phyloP scores from a whole-genome alignment of 2,113 vertebrate species.

The Mastomys coucha region DNA sequence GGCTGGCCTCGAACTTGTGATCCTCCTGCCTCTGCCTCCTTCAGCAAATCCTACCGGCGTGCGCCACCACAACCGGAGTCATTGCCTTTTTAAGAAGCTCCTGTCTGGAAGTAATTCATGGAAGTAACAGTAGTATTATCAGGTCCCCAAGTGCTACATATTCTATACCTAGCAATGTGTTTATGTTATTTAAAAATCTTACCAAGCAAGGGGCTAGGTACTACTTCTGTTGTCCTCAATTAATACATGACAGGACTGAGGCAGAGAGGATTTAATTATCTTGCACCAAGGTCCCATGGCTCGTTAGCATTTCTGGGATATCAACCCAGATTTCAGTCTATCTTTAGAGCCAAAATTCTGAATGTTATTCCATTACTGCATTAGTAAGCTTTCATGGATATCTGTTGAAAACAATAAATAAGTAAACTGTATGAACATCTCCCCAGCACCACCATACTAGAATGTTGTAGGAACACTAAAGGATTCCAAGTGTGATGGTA shows the following conservation, averaged over 20 bases:
- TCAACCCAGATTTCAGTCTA: background rate
- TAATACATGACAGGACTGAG: constrained; percentile 24
- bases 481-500: background rate
- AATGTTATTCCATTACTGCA: background rate
- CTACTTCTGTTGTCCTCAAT: constrained; percentile 28
- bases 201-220: background rate
- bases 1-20: no score
- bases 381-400: background rate
- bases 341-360: constrained; percentile 12
- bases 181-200: constrained; percentile 59
- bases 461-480: background rate
- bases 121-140: background rate
- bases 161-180: background rate
- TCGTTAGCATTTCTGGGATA: background rate
- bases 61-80: no score
- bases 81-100: background rate
- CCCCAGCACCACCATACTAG: no score
- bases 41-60: no score
- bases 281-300: background rate
- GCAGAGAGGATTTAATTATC: constrained; percentile 43
- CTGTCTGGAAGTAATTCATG: background rate
- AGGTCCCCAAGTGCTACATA: background rate
- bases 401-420: background rate
- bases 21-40: no score
- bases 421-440: background rate